Conservation (phyloP, 2,113 vertebrate species). For the Ellobius talpinus region DNA sequence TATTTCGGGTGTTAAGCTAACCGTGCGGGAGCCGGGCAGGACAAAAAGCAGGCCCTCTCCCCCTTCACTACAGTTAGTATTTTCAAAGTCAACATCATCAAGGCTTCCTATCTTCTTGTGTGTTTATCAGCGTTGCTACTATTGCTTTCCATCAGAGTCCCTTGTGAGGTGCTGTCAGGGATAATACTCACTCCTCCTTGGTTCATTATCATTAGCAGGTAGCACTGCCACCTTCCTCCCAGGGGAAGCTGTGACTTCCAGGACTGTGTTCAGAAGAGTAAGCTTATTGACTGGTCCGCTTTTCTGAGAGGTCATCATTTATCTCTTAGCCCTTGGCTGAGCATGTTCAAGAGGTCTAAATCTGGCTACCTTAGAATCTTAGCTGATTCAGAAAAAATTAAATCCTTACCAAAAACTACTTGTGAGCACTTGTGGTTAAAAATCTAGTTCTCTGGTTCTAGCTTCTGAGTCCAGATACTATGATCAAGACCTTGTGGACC, state of each 20-base stretch:
- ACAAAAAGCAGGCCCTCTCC: no score
- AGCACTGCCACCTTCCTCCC: neutral
- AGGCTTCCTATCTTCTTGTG: neutral
- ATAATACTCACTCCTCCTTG: neutral
- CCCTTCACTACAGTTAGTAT: no score
- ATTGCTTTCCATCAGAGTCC: neutral
- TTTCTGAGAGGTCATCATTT: neutral
- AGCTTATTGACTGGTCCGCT: constrained; percentile 28
- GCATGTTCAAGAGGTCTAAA: neutral
- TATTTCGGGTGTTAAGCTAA: no score
- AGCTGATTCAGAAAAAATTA: constrained; percentile 33
- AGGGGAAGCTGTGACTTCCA: neutral
- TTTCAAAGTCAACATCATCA: neutral
- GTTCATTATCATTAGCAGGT: neutral
- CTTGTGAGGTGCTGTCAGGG: rapidly evolving
- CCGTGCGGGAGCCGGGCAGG: no score
- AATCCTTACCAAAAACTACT: neutral
- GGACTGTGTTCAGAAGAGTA: neutral
- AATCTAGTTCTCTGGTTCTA: constrained; percentile 2
- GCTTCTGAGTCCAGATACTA: neutral
- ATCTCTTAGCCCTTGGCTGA: constrained; percentile 39
- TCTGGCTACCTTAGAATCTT: constrained; percentile 18
- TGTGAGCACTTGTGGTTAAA: neutral
- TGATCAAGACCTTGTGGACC: neutral
- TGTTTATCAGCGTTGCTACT: neutral